phyloP scores from a whole-genome alignment of 1,140 invertebrate genomes.

The Odontomachus brunneus region DNA sequence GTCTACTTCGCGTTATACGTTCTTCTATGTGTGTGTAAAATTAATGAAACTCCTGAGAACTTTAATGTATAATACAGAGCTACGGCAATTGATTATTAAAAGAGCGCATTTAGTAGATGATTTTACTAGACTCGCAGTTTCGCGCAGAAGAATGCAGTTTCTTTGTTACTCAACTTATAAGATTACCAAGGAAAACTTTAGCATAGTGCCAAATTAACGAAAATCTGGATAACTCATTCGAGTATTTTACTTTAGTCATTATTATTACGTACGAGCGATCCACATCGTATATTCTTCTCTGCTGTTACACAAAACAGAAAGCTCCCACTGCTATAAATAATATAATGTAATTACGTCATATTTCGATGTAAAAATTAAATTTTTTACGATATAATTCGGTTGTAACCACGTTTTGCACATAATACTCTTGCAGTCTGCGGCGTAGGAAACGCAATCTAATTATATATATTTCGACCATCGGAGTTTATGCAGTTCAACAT shows the following conservation, averaged over 20 bases:
- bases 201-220: not conserved
- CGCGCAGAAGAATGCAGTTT: not conserved
- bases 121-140: not conserved
- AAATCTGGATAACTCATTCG: not conserved
- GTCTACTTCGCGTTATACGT: not conserved
- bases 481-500: not conserved
- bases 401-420: not conserved
- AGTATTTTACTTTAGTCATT: not conserved
- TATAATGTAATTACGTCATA: not conserved
- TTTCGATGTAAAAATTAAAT: not conserved
- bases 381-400: not conserved
- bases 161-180: conserved; percentile 12
- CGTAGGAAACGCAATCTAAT: not conserved
- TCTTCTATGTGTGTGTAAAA: not conserved
- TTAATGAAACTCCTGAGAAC: conserved; percentile 30
- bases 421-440: not conserved
- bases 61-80: conserved; percentile 31
- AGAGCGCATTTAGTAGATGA: conserved; percentile 51
- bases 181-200: conserved; percentile 9
- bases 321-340: too few species aligned
- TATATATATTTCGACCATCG: not conserved
- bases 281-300: not conserved
- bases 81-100: conserved; percentile 45
- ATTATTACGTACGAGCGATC: not conserved
- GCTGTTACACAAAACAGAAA: too few species aligned